Percentiles rank a stretch among this genome's conserved stretches.
Conservation (phyloP, 2,113 vertebrate species). For the Maccullochella peelii region DNA sequence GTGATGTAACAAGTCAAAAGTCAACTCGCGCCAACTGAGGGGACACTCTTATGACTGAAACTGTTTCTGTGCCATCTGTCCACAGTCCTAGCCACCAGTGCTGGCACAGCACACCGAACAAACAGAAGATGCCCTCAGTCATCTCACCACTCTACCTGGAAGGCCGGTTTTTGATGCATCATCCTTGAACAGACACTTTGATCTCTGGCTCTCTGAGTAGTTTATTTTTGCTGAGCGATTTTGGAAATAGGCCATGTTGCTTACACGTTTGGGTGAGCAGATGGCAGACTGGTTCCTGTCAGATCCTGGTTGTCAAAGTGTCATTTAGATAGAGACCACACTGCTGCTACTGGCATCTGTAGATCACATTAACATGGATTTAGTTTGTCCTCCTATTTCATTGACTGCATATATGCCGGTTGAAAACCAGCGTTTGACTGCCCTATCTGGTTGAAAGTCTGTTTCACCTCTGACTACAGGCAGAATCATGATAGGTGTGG, state of each 20-base stretch:
- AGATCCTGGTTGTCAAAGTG: constrained; percentile 29
- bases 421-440: not conserved
- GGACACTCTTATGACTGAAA: constrained; percentile 45
- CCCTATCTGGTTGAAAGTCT: too few relatives aligned
- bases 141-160: constrained; percentile 15
- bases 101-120: constrained; percentile 9
- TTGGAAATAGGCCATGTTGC: constrained; percentile 20
- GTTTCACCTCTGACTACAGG: too few relatives aligned
- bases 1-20: constrained; percentile 58
- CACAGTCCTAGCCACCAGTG: not conserved
- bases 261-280: constrained; percentile 16
- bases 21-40: constrained; percentile 36
- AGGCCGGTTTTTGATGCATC: constrained; percentile 28
- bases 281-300: constrained; percentile 43
- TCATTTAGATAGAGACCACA: constrained; percentile 29
- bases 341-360: not conserved
- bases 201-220: constrained; percentile 26
- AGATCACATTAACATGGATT: not conserved
- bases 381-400: not conserved
- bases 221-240: constrained; percentile 37
- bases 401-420: not conserved
- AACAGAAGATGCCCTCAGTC: not conserved
- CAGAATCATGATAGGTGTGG: too few relatives aligned
- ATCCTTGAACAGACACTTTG: constrained; percentile 27
- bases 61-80: constrained; percentile 60